Base-by-base conservation (phyloP, 64 coral and sea anemone species). In the Montipora cactus region DNA sequence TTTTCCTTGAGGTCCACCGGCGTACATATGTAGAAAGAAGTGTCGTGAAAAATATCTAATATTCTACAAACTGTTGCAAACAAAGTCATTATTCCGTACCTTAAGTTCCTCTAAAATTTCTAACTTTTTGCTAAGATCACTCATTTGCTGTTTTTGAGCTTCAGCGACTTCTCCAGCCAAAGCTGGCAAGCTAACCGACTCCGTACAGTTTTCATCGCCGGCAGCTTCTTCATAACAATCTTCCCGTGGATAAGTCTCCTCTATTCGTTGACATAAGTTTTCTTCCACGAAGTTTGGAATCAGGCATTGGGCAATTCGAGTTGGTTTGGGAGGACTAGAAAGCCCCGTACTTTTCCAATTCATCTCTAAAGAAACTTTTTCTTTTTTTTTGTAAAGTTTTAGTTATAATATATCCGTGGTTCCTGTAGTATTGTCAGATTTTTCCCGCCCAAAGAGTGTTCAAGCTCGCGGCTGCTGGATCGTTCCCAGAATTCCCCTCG, bases 81-180 rank as follows among this genome's bases (percentile, higher is more conserved):
- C 20, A n/a, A 22, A 71, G 28, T 37, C 74, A 68, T 51, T 55
- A 16, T 2, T 37, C 25, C 10, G 67, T 85, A 96, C 95, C 91
- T 96, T 93, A 44, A 94, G 52, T 49, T 81, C 66, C 5, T 86
- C 59, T 12, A 87, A 74, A 67, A 87, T 16, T 53, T 90, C 64
- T 75, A 81, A 81, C 45, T 61, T 89, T 51, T 93, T 90, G 20
- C 10, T 81, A 59, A 96, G 50, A 23, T 96, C 95, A 49, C 76
- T 58, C 21, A 77, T 92, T 52, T 96, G 95, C 18, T 94, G 80
- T 59, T 94, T 96, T 69, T 96, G 95, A 87, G 88, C 95, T 8
- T 67, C 80, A 21, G 82, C 95, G 16, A 96, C 95, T 81, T 96
- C 92, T 53, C 79, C 95, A 37, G 95, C 92, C 66, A 96, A 75